phyloP scores from a whole-genome alignment of 1,140 invertebrate species.

The Stegodyphus dumicola region DNA sequence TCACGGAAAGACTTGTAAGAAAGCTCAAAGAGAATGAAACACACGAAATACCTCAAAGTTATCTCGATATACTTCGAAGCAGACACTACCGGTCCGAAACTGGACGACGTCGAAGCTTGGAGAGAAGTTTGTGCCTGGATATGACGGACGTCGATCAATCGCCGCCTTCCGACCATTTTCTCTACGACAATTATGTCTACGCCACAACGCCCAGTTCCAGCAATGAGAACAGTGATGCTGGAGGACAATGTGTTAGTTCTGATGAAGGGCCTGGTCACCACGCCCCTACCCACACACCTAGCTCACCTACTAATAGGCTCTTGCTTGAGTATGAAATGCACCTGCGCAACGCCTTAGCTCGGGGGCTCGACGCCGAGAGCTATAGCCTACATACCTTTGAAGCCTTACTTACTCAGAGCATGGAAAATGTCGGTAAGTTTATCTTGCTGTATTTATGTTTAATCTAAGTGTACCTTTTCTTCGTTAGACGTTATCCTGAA shows the following conservation, averaged over 20 bases:
- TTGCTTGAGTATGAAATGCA: conserved; percentile 87
- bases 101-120: conserved; percentile 64
- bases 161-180: conserved; percentile 62
- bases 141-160: conserved; percentile 69
- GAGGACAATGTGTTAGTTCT: conserved; percentile 53
- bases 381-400: conserved; percentile 94
- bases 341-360: conserved; percentile 89
- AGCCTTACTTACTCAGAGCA: conserved; percentile 89
- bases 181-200: conserved; percentile 87
- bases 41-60: conserved; percentile 14
- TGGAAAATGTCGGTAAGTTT: conserved; percentile 85
- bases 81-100: conserved; percentile 59
- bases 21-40: conserved; percentile 34
- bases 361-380: conserved; percentile 94
- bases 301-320: conserved; percentile 63
- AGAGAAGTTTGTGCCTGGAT: conserved; percentile 81
- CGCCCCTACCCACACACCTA: conserved; percentile 20
- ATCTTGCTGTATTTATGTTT: too few relatives aligned
- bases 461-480: too few relatives aligned
- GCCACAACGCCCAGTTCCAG: conserved; percentile 63
- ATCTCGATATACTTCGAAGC: conserved; percentile 2
- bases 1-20: conserved; percentile 53
- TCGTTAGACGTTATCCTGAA: too few relatives aligned
- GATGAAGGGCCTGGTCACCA: conserved; percentile 58
- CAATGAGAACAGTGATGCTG: conserved; percentile 63